Percentiles rank a stretch among this genome's conserved stretches.
These are phyloP conservation scores for Rotaria macrura DNA, from an alignment of 2,888 invertebrate genomes.

Conservation along the genomic window DNA sequence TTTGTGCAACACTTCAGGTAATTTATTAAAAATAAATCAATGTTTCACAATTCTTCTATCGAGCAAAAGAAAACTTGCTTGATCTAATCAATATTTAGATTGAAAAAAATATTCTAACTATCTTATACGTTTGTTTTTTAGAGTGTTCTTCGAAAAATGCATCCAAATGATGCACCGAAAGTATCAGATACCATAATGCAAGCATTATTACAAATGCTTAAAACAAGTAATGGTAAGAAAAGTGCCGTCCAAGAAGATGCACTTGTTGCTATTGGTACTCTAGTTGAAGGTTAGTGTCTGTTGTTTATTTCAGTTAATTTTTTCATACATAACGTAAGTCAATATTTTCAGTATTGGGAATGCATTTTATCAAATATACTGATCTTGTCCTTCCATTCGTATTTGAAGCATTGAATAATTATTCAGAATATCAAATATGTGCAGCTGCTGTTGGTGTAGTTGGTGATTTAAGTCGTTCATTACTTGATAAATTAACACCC, in stretches of 20 bases:
- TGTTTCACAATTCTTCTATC: no score
- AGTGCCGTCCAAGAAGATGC: slow-evolving; percentile 88
- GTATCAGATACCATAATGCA: slow-evolving; percentile 91
- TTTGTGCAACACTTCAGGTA: slow-evolving; percentile 77
- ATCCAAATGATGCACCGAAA: slow-evolving; percentile 81
- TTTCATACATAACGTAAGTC: no score
- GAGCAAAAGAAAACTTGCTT: no score
- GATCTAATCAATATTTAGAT: no score
- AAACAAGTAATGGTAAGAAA: slow-evolving; percentile 57
- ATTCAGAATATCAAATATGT: slow-evolving; percentile 72
- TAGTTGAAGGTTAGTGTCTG: slow-evolving; percentile 61
- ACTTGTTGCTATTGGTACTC: slow-evolving; percentile 83
- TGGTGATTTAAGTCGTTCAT: slow-evolving; percentile 83
- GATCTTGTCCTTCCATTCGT: slow-evolving; percentile 67
- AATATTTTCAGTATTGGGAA: slow-evolving; percentile 60
- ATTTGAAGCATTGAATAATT: slow-evolving; percentile 80
- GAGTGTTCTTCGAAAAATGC: slow-evolving; percentile 83
- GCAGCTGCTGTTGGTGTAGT: slow-evolving; percentile 88
- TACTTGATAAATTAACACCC: slow-evolving; percentile 74
- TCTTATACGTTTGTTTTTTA: no score
- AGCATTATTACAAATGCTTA: slow-evolving; percentile 83
- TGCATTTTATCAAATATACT: slow-evolving; percentile 89
- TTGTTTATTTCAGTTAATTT: neutral
- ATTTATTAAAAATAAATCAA: neutral
- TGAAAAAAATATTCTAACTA: no score